A percentile compares a stretch with the other conserved stretches of the same genome.
phyloP scores from a whole-genome alignment of 2,797 vertebrate species.

The Coregonus suidteri region DNA sequence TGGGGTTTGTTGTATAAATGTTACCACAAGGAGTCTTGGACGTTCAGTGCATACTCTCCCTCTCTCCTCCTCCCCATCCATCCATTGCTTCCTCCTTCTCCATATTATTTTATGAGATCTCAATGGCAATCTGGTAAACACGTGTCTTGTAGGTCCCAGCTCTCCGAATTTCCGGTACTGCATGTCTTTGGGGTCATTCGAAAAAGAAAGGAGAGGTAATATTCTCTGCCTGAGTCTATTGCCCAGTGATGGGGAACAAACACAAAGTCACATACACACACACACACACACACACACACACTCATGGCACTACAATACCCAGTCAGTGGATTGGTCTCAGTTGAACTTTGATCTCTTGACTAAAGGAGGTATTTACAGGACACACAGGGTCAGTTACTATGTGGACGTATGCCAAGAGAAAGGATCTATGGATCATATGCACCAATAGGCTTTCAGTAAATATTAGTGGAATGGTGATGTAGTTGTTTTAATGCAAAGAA shows the following conservation, averaged over 20 bases:
- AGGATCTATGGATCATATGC: no score
- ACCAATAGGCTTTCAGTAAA: no score
- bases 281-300: neutral
- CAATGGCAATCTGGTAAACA: constrained; percentile 21
- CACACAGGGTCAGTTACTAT: no score
- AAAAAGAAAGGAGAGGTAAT: constrained; percentile 42
- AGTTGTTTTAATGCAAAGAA: no score
- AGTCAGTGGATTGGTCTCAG: no score
- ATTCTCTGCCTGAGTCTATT: constrained; percentile 25
- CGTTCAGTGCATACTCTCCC: neutral
- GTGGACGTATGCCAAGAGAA: no score
- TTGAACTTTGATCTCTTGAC: no score
- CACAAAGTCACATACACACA: neutral
- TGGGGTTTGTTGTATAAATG: neutral
- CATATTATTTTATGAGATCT: constrained; percentile 18
- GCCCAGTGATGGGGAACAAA: constrained; percentile 55
- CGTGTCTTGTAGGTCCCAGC: constrained; percentile 29
- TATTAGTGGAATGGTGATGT: no score
- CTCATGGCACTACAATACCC: no score
- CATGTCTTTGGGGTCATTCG: constrained; percentile 49
- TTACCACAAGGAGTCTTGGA: no score
- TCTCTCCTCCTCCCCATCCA: neutral
- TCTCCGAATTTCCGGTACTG: constrained; percentile 45
- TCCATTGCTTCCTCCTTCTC: neutral
- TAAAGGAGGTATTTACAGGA: no score